Base-by-base conservation (phyloP, 1,140 invertebrate species). In the Bombus cullumanus region DNA sequence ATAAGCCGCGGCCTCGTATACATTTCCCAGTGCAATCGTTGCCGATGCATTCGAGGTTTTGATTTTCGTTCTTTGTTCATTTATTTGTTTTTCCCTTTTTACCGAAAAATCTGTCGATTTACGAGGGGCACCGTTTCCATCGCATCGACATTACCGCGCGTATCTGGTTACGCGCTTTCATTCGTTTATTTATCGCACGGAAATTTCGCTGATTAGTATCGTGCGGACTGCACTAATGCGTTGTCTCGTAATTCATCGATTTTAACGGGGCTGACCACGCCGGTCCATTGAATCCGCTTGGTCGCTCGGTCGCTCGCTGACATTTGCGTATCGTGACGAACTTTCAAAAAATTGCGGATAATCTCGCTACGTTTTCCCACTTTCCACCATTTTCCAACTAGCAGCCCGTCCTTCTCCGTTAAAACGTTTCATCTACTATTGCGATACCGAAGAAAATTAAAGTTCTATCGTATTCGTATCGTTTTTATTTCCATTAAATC, bases 121-220 rank as follows among this genome's bases (percentile, higher is more conserved):
- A 94, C 91, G 92, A 89, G 85, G 89, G 83, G 86, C 90, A 88
- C 86, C 90, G 92, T 92, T 93, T 93, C 91, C 92, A 92, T 94
- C 92, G 93, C 91, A 93, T 94, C 93, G 93, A 93, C 92, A 92
- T 94, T 93, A 93, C 92, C 83, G 92, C 64, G 90, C 92, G 89
- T 94, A 94, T 93, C 92, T 92, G 90, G 91, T 92, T 93, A 93
- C 91, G 92, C 93, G 86, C 85, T 89, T 90, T 87, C 86, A 91
- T 91, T 92, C 90, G 87, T 93, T 93, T 92, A 92, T 92, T 93
- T 95, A 95, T 92, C 86, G 90, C 91, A 91, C 90, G 88, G 91
- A 94, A 94, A 95, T 95, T 94, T 94, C 90, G 93, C 94, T 94
- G 93, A 95, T 95, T 95, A 94, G 94, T 93, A 94, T 94, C 94